phyloP scores from a whole-genome alignment of 2,113 vertebrate genomes.

The Tyrannus savana region DNA sequence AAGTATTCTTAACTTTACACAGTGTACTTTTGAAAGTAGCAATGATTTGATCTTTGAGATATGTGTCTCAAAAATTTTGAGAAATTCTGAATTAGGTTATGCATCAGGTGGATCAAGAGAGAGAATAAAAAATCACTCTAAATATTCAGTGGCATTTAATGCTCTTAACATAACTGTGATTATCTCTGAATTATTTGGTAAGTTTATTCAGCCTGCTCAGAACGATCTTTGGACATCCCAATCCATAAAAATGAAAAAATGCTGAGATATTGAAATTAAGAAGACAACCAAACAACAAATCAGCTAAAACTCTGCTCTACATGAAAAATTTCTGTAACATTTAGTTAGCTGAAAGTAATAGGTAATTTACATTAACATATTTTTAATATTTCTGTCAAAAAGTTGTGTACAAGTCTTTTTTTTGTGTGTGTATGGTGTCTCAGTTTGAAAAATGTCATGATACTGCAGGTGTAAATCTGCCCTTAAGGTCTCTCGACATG shows the following conservation, averaged over 20 bases:
- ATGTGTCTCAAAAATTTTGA: not conserved
- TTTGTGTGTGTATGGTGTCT: not conserved
- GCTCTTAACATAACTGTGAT: not conserved
- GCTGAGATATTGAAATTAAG: not conserved
- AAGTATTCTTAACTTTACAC: not conserved
- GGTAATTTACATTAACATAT: not conserved
- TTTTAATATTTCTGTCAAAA: not conserved
- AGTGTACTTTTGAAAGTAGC: not conserved
- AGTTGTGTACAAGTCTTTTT: not conserved
- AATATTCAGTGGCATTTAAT: not conserved
- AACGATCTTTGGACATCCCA: not conserved
- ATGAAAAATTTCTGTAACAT: not conserved
- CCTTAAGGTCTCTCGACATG: not conserved
- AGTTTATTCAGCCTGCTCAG: not conserved
- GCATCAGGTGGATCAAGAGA: not conserved
- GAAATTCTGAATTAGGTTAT: not conserved
- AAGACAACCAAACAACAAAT: not conserved
- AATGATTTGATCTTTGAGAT: not conserved
- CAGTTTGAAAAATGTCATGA: not conserved
- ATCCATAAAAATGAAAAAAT: not conserved
- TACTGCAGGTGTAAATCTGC: not conserved
- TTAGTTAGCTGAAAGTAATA: not conserved
- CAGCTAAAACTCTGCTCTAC: not conserved
- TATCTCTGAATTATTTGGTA: not conserved
- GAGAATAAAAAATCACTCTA: not conserved